phyloP scores from a whole-genome alignment of 2,797 vertebrate species.

The Lacerta viridis region DNA sequence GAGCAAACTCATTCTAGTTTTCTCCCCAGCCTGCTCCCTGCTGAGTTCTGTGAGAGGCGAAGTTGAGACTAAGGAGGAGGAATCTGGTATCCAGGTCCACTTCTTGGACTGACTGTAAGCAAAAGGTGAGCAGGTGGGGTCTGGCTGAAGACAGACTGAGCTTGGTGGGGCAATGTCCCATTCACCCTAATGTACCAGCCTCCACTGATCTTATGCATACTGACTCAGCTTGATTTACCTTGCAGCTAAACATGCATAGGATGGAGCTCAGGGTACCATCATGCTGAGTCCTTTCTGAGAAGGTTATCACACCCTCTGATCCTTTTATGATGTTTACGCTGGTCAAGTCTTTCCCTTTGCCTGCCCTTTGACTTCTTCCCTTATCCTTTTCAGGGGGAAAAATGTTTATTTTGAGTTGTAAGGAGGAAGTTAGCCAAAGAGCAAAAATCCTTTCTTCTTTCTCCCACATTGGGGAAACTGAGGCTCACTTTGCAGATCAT shows the following conservation, averaged over 20 bases:
- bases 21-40: too few species aligned
- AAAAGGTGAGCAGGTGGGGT: too few species aligned
- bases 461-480: too few species aligned
- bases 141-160: too few species aligned
- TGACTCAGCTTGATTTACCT: not conserved
- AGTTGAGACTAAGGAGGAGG: too few species aligned
- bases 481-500: not conserved
- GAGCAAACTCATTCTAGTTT: too few species aligned
- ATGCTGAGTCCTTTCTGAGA: not conserved
- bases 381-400: not conserved
- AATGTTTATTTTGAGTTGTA: not conserved
- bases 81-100: too few species aligned
- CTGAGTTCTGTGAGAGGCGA: too few species aligned
- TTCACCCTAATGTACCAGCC: too few species aligned
- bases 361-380: not conserved
- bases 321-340: not conserved
- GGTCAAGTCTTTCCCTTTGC: not conserved
- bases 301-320: not conserved
- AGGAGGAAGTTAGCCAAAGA: not conserved
- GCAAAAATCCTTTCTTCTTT: not conserved
- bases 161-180: too few species aligned
- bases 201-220: not conserved
- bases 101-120: too few species aligned
- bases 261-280: not conserved
- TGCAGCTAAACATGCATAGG: not conserved